Evolutionary conservation across 2,888 invertebrate genomes (phyloP), one percentile per base, ranked within the genome.

Genomic region (Thereva unica): DNA sequence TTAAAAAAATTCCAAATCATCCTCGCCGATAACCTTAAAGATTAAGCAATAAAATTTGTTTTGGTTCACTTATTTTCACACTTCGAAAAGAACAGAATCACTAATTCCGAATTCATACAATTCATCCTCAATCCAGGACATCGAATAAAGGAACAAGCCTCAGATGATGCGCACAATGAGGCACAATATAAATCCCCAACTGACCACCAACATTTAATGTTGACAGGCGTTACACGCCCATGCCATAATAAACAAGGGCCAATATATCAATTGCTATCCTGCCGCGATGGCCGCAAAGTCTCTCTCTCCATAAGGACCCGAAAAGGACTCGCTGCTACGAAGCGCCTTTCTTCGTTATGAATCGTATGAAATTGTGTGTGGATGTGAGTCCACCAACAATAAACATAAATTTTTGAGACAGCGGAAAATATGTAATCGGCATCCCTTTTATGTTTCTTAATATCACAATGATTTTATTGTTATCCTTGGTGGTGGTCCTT

Each of bases 21-120:
- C 2, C 23, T 23, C 23, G 2, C 23, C 23, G 1, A 23, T 23
- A 23, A 23, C 23, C 38, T 49, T 50, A 77, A 77, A 78, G 78
- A 80, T 80, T 80, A 74, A 80, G 80, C 79, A 80, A 80, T 80
- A 80, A 80, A 80, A 80, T 80, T 80, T 68, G 79, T 75, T 76
- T 74, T 77, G 79, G 80, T 80, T 78, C 80, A 78, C 74, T 75
- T 75, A 74, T 75, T 77, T 77, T 77, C 72, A 77, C 72, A 73
- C 72, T 69, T 68, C 67, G 63, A 59, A 66, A 34, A 34, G 66
- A 63, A 61, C 10, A 66, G 55, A 47, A 55, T 57, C 66, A 68
- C 71, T 70, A 45, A 59, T 45, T n/a, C 71, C 50, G 63, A 66
- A 45, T 61, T 68, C 70, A 73, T 69, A 73, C 53, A 56, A 50